phyloP scores from a whole-genome alignment of 2,797 vertebrate species.

The Scolopax rusticola region DNA sequence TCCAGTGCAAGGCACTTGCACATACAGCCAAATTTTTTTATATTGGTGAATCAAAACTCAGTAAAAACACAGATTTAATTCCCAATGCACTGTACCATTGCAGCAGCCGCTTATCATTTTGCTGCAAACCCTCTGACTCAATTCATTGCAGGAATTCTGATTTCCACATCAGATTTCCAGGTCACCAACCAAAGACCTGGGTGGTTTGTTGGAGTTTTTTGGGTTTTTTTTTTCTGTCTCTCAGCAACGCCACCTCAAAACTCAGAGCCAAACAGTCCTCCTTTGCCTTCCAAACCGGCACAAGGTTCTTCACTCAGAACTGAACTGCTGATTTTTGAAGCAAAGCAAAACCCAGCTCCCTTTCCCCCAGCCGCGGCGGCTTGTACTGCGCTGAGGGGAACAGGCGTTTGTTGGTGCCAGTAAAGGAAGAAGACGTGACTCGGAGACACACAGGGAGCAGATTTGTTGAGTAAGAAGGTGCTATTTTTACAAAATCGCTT shows the following conservation, averaged over 20 bases:
- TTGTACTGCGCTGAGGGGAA: neutral
- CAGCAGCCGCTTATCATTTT: neutral
- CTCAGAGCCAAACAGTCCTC: neutral
- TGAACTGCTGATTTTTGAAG: neutral
- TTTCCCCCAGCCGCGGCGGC: neutral
- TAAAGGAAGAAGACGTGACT: neutral
- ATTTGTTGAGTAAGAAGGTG: constrained; percentile 39
- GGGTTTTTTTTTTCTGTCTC: neutral
- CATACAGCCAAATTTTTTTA: neutral
- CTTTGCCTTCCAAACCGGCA: constrained; percentile 15
- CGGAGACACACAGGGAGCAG: neutral
- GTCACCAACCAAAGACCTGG: constrained; percentile 31
- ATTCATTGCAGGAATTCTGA: neutral
- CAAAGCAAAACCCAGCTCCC: neutral
- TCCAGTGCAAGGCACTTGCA: neutral
- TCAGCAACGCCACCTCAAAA: neutral
- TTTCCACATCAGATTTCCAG: neutral
- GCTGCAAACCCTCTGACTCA: neutral
- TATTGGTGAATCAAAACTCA: neutral
- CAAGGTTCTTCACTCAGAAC: neutral
- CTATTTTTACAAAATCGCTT: constrained; percentile 51
- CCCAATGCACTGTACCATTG: neutral
- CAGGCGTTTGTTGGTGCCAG: neutral
- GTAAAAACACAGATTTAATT: neutral
- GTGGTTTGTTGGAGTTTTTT: neutral